Evolutionary conservation across 2,113 vertebrate species (phyloP), one percentile per base, ranked within the genome.

Genomic region (Cryptomyrus ogoouensis): DNA sequence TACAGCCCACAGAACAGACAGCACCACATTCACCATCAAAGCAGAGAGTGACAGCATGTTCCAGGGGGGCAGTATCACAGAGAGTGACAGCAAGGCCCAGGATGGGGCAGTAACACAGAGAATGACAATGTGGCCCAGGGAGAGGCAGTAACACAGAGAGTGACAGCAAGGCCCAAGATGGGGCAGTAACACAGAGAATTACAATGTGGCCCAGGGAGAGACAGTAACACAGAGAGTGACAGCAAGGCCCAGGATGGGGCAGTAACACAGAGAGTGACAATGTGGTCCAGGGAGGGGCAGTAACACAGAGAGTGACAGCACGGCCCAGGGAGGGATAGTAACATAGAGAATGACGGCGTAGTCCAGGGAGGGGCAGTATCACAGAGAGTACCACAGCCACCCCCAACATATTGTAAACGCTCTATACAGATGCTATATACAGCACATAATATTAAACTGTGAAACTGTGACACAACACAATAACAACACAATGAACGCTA

Each of bases 231-330:
- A n/a, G 56, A 3, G 21, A 58, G 0, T 58, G 6, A 58, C 7
- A 58, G 0, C 0, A 0, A 0, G 24, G 56, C 0, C 2, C 0
- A 62, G 7, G 5, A 21, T n/a, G 6, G 21, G 56, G 2, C 56
- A 58, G 2, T 2, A 3, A 9, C 56, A 58, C 52, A 53, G 52
- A 5, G 52, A 53, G 1, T 53, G 15, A 53, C 17, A 53, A 3
- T 1, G 0, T 15, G 15, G 15, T 1, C 15, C 15, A 52, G 15
- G 15, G 15, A 19, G 15, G 52, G 15, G 50, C 50, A 19, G 52
- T 53, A 5, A 19, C 52, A 53, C 15, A 53, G 52, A 5, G 52
- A 53, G 0, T 53, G 52, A 53, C 17, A 17, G 13, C 4, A 1
- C 1, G 0, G 52, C 0, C 15, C 52, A 53, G 52, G 52, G 15